Evolutionary conservation across 2,888 invertebrate genomes (phyloP), one percentile per base, ranked within the genome.

Genomic region (Anticlea derivata): DNA sequence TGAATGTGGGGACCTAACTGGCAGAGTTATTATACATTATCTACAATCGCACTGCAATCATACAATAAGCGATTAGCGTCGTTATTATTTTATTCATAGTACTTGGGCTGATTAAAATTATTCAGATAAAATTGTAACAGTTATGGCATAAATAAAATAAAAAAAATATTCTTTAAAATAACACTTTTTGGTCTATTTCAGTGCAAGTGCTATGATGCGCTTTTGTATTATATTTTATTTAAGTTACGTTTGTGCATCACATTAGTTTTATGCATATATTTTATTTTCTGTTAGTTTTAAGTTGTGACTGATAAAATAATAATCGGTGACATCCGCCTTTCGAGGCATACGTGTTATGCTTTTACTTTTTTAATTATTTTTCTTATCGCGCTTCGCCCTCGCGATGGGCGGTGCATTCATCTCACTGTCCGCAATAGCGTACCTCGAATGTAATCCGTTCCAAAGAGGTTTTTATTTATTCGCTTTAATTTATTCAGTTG

Each of bases 401-500:
- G 45, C 31, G 58, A 48, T 46, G 65, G 59, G 48, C 66, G 72
- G 74, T 64, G 65, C 65, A 61, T 68, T 65, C 68, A 37, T 26
- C 6, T 20, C 55, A 54, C 55, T 53, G 57, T 61, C 55, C 46
- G 66, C 66, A 23, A 34, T 23, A 50, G 48, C 62, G 75, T 75
- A 80, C 81, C 78, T 81, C 79, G 80, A 76, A 75, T 73, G 75
- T 70, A 77, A 80, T 76, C 81, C 77, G 83, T 83, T 84, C 88
- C 87, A 87, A 87, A 87, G 86, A 84, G 82, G 83, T 67, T 72
- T 62, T 76, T 77, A 84, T 85, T 86, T 86, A 83, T 84, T 85
- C 73, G 81, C 80, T 77, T 82, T 81, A 76, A 79, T 78, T 84
- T 83, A 80, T 80, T 70, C 45, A 59, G 52, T 62, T 70, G 70